Evolutionary conservation across 2,113 vertebrate species (phyloP).

Genomic region (Ciconia maguari): DNA sequence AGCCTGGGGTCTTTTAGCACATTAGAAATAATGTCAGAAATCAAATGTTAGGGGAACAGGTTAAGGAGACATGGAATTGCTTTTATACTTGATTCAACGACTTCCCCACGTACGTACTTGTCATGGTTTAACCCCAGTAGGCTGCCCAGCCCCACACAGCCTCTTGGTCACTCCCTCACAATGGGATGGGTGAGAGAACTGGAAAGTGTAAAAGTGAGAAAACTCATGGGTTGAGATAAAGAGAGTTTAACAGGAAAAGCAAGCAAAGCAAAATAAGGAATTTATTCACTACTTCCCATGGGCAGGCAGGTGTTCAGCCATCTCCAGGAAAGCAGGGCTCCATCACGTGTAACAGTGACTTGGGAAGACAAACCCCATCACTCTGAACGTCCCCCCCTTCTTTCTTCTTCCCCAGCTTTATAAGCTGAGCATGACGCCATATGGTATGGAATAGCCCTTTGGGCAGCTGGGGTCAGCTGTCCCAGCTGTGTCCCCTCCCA

Average conservation of each 20-base stretch:
- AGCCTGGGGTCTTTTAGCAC: not conserved
- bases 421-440: not conserved
- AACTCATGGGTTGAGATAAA: not conserved
- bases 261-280: not conserved
- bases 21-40: not conserved
- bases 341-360: rapidly evolving
- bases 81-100: not conserved
- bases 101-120: not conserved
- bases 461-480: not conserved
- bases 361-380: not conserved
- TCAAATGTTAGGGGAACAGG: not conserved
- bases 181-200: not conserved
- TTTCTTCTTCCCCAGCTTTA: not conserved
- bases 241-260: not conserved
- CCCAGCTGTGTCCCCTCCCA: not conserved
- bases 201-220: not conserved
- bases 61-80: not conserved
- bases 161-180: not conserved
- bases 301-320: not conserved
- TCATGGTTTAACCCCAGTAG: not conserved
- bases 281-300: not conserved
- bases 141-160: not conserved
- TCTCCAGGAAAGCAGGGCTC: not conserved
- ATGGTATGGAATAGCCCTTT: not conserved
- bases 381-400: not conserved